Conservation (phyloP, 2,797 vertebrate species). For the Coracias cyanogaster region DNA sequence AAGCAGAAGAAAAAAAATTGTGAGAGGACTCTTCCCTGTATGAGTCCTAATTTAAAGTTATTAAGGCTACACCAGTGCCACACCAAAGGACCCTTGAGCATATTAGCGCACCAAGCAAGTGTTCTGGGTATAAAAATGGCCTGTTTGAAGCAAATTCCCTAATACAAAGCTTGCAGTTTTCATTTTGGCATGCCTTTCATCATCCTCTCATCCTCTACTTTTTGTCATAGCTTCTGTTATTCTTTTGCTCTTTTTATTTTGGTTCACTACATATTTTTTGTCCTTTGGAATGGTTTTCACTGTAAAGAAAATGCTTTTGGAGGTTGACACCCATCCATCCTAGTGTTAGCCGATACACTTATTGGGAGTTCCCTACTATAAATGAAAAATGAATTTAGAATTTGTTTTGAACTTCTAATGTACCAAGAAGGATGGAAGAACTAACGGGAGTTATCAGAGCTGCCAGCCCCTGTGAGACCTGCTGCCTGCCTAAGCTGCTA, state of each 20-base stretch:
- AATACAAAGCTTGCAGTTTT: background rate
- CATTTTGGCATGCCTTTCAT: background rate
- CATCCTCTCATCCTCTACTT: background rate
- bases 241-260: background rate
- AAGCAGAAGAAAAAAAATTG: background rate
- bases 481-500: background rate
- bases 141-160: background rate
- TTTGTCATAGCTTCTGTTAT: background rate
- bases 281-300: background rate
- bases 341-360: background rate
- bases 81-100: background rate
- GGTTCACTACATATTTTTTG: background rate
- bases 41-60: background rate
- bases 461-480: background rate
- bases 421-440: background rate
- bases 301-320: background rate
- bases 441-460: background rate
- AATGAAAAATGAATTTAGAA: background rate
- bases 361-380: background rate
- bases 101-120: background rate
- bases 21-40: background rate
- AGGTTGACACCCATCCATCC: background rate
- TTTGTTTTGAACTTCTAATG: background rate
- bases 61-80: background rate
- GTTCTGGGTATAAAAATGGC: background rate